A percentile compares a stretch with the other conserved stretches of the same genome.
Conservation (phyloP, 1,140 invertebrate genomes). For the Nixonia krombeini region DNA sequence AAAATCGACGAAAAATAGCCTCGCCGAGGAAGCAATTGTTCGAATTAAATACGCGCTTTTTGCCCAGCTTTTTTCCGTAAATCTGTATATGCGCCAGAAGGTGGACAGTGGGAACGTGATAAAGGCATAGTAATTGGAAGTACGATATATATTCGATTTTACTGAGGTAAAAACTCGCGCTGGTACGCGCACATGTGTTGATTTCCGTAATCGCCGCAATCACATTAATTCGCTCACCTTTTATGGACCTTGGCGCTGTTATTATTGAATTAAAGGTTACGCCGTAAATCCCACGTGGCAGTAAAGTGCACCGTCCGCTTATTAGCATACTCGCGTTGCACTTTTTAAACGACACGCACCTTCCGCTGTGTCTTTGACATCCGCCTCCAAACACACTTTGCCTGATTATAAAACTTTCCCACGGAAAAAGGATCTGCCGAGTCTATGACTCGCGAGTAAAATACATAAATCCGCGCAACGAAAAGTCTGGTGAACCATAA, state of each 20-base stretch:
- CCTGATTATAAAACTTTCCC: slow-evolving; percentile 2
- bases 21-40: slow-evolving; percentile 58
- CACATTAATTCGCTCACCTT: slow-evolving; percentile 20
- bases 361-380: too few relatives aligned
- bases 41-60: slow-evolving; percentile 56
- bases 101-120: slow-evolving; percentile 48
- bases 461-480: slow-evolving; percentile 19
- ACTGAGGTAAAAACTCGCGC: slow-evolving; percentile 28
- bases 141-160: slow-evolving; percentile 55
- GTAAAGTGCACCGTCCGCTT: too few relatives aligned
- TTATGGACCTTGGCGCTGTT: slow-evolving; percentile 7
- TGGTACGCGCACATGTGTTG: slow-evolving; percentile 12
- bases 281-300: too few relatives aligned
- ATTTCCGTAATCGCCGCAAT: slow-evolving; percentile 17
- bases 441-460: slow-evolving; percentile 7
- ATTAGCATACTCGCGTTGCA: too few relatives aligned
- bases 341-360: neutral
- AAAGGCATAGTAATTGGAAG: slow-evolving; percentile 46
- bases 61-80: slow-evolving; percentile 51
- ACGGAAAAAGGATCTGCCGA: slow-evolving; percentile 5
- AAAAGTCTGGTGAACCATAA: slow-evolving; percentile 26
- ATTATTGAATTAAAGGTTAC: slow-evolving; percentile 2
- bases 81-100: slow-evolving; percentile 47
- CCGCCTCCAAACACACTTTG: neutral
- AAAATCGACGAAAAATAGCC: slow-evolving; percentile 48